phyloP scores from a whole-genome alignment of 2,888 invertebrate genomes.

The Dolichopus griseipennis region DNA sequence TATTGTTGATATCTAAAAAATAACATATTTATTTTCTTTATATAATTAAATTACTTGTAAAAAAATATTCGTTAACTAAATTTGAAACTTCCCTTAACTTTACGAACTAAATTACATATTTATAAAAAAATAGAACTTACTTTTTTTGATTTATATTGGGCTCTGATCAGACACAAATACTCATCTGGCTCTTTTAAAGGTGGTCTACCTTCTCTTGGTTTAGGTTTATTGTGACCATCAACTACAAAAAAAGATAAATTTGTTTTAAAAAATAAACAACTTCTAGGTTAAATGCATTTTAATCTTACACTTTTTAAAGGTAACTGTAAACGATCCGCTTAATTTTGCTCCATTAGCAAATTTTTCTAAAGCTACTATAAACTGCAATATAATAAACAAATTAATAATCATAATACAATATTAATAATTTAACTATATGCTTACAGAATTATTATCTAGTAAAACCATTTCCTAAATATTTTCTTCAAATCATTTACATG shows the following conservation, averaged over 20 bases:
- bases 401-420: slow-evolving; percentile 11
- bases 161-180: slow-evolving; percentile 77
- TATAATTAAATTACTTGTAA: background rate
- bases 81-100: background rate
- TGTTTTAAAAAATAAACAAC: slow-evolving; percentile 15
- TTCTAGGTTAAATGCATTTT: slow-evolving; percentile 10
- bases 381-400: slow-evolving; percentile 27
- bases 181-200: slow-evolving; percentile 55
- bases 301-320: slow-evolving; percentile 90
- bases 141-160: slow-evolving; percentile 55
- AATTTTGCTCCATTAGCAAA: slow-evolving; percentile 76
- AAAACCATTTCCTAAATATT: slow-evolving; percentile 35
- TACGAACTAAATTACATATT: background rate
- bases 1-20: slow-evolving; percentile 55
- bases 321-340: slow-evolving; percentile 72
- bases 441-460: slow-evolving; percentile 41
- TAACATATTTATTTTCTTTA: background rate
- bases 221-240: slow-evolving; percentile 69
- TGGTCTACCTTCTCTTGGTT: slow-evolving; percentile 58
- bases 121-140: slow-evolving; percentile 23
- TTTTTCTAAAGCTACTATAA: slow-evolving; percentile 37
- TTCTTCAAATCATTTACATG: too few relatives aligned
- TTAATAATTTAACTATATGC: slow-evolving; percentile 18
- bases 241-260: slow-evolving; percentile 46
- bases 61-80: too few relatives aligned